Percentiles rank a stretch among this genome's conserved stretches.
Conservation (phyloP, 2,888 invertebrate species). For the Euphydryas editha region DNA sequence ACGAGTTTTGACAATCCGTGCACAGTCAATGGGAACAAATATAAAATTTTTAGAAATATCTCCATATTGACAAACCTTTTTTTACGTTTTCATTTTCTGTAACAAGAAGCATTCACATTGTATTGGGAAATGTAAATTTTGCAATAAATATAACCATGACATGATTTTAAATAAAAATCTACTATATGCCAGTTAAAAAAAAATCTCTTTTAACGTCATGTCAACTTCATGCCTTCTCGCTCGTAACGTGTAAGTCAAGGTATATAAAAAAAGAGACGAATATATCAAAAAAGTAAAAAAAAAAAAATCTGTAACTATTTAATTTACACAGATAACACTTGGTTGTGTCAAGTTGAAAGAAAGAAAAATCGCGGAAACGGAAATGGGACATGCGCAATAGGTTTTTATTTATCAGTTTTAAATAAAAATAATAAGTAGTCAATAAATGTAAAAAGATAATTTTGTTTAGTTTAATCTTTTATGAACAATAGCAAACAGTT, state of each 20-base stretch:
- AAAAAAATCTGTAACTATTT: too few species aligned
- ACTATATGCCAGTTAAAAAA: background rate
- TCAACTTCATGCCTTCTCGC: background rate
- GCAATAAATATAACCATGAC: slow-evolving; percentile 43
- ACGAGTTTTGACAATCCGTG: slow-evolving; percentile 67
- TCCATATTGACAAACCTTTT: slow-evolving; percentile 57
- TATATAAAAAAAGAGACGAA: background rate
- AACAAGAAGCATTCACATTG: background rate
- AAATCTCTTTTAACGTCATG: background rate
- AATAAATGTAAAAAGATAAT: too few species aligned
- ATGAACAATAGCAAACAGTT: too few species aligned
- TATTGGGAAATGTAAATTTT: slow-evolving; percentile 39
- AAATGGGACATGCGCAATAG: too few species aligned
- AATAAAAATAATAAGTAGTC: too few species aligned
- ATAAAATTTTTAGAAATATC: slow-evolving; percentile 62
- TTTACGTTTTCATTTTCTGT: slow-evolving; percentile 18
- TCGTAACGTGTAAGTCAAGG: background rate
- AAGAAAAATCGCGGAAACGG: too few species aligned
- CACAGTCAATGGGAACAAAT: slow-evolving; percentile 61
- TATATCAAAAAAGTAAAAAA: background rate
- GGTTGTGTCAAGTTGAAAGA: too few species aligned
- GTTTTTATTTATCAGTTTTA: too few species aligned
- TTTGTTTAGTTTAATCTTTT: too few species aligned
- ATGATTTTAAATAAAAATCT: slow-evolving; percentile 26
- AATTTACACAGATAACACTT: too few species aligned